phyloP scores from a whole-genome alignment of 2,888 invertebrate genomes.

The Eutolmus rufibarbis region DNA sequence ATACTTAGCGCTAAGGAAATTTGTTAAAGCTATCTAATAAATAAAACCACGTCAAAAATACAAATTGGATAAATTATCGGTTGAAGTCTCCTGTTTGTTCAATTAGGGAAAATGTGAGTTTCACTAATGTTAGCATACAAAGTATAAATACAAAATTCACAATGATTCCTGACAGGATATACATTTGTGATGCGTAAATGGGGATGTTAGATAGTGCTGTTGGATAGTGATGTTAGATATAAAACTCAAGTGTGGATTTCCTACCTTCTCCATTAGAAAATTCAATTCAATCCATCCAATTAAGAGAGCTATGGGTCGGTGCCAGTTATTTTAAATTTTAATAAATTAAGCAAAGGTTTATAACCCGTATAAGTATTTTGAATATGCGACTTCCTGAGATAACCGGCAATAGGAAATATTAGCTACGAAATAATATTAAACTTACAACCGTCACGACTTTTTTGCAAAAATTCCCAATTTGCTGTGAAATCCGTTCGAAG shows the following conservation, averaged over 20 bases:
- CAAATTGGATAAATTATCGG: not conserved
- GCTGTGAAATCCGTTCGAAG: too few relatives aligned
- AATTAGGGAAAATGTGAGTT: not conserved
- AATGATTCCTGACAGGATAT: not conserved
- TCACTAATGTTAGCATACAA: not conserved
- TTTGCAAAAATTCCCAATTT: too few relatives aligned
- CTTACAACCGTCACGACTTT: too few relatives aligned
- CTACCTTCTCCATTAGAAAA: not conserved
- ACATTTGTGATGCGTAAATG: not conserved
- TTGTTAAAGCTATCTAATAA: slow-evolving; percentile 39
- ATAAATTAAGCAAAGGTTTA: not conserved
- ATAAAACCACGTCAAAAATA: slow-evolving; percentile 5
- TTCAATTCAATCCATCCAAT: not conserved
- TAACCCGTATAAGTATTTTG: not conserved
- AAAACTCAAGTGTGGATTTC: not conserved
- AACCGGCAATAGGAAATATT: too few relatives aligned
- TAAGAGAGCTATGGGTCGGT: not conserved
- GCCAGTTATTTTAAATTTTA: not conserved
- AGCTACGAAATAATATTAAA: too few relatives aligned
- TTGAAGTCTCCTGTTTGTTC: not conserved
- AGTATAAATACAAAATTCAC: not conserved
- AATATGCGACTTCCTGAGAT: not conserved
- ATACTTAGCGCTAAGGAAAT: slow-evolving; percentile 25
- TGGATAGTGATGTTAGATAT: not conserved
- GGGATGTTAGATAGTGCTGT: too few relatives aligned